Base-by-base conservation (phyloP, 2,797 vertebrate species). In the Hippocampus kuda region DNA sequence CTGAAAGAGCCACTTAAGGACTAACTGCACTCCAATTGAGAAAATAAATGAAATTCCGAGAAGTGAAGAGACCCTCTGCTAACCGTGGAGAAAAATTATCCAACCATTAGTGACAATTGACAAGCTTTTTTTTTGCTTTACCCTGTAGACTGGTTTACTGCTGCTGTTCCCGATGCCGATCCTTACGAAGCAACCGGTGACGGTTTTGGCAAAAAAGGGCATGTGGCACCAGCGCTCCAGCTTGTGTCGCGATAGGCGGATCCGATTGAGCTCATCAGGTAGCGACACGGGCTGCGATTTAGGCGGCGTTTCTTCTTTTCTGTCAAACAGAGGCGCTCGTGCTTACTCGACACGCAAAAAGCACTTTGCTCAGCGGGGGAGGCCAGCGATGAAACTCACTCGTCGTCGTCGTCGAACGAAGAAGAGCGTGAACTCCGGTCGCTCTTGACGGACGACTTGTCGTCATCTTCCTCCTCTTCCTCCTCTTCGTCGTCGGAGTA, bases 401-500 rank as follows among this genome's bases (percentile, higher is more conserved):
- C 81, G 97, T 99, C 97, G 54, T 99, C 97, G 12, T 98, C 95
- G 66, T 98, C 95, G 48, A 93, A 98, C 0, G 97, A 99, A 0
- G 97, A 98, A 0, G 97, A 97, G 48, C 93, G 93, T 11, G 95
- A 97, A 44, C 95, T 97, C 12, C 93, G 92, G 77, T 98, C 95
- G 13, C 94, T 95, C 85, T 99, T 99, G 71, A 97, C 94, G 8
- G 97, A 99, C 44, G 97, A 99, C 76, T 99, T 98, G 84, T 99
- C 97, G 20, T 99, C 97, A 61, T 99, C 97, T 77, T 99, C 97
- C 68, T 99, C 97, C 66, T 97, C 59, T 20, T 61, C 95, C 44
- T 99, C 97, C 65, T 99, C 97, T 74, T 99, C 97, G n/a, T 99
- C 97, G 1, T 99, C 97, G 4, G 97, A 99, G 76, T 99, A 99